phyloP scores from a whole-genome alignment of 2,113 vertebrate genomes.

The Corythaixoides concolor region DNA sequence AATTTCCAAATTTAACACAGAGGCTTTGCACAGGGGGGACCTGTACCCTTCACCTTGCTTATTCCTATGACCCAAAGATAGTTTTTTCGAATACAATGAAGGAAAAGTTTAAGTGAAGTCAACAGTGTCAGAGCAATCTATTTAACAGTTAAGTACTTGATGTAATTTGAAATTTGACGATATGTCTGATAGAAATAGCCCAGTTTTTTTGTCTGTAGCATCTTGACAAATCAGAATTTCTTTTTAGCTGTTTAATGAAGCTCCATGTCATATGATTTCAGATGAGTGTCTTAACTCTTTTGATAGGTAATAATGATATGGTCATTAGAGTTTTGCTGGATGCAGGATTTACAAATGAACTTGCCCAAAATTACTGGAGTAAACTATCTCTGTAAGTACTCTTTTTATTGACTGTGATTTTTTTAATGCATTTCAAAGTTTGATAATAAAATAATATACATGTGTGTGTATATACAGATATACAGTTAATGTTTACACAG shows the following conservation, averaged over 20 bases:
- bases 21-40: background rate
- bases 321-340: slow-evolving; percentile 90
- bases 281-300: background rate
- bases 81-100: background rate
- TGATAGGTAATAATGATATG: slow-evolving; percentile 87
- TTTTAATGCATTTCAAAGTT: background rate
- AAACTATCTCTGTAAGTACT: slow-evolving; percentile 86
- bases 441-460: background rate
- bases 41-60: background rate
- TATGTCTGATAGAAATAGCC: background rate
- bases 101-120: background rate
- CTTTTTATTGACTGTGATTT: background rate
- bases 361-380: slow-evolving; percentile 87
- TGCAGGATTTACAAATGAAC: slow-evolving; percentile 90
- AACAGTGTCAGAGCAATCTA: background rate
- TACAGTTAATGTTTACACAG: background rate
- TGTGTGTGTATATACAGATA: background rate
- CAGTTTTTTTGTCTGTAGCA: background rate
- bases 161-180: background rate
- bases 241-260: background rate
- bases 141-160: background rate
- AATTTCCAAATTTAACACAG: background rate
- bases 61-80: background rate
- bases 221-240: background rate
- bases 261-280: background rate